A percentile compares a stretch with the other conserved stretches of the same genome.
These are phyloP conservation scores for Mugil cephalus DNA, from an alignment of 2,113 vertebrate genomes.

Conservation along the genomic window DNA sequence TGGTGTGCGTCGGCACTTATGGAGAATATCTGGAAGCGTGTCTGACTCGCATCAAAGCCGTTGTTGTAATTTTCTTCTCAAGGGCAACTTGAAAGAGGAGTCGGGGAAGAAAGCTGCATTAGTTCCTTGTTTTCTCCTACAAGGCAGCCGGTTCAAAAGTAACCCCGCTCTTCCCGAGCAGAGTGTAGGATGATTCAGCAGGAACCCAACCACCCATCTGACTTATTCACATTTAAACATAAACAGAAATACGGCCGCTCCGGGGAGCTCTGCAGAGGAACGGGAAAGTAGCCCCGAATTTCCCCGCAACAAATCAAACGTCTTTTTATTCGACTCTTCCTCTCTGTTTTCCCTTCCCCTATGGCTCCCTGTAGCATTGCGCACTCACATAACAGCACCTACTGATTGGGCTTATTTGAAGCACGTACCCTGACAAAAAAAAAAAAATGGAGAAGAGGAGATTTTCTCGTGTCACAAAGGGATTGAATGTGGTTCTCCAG, in stretches of 20 bases:
- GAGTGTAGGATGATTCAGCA: constrained; percentile 69
- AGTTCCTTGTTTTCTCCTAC: constrained; percentile 56
- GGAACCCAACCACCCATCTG: constrained; percentile 60
- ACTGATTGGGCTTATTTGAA: constrained; percentile 71
- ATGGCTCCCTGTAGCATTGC: constrained; percentile 45
- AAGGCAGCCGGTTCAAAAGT: constrained; percentile 57
- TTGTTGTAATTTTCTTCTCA: constrained; percentile 71
- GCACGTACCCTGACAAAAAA: constrained; percentile 50
- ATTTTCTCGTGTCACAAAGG: constrained; percentile 66
- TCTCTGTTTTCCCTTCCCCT: constrained; percentile 20
- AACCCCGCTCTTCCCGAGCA: constrained; percentile 46
- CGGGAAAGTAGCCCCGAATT: constrained; percentile 62
- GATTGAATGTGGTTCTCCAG: constrained; percentile 70
- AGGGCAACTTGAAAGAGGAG: constrained; percentile 73
- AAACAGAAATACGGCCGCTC: constrained; percentile 65
- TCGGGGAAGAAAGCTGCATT: constrained; percentile 57
- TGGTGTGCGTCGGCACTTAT: constrained; percentile 57
- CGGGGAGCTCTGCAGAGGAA: constrained; percentile 48
- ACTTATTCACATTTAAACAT: constrained; percentile 72
- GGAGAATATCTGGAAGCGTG: constrained; percentile 55
- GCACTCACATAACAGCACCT: constrained; percentile 42
- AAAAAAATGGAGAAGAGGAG: constrained; percentile 54
- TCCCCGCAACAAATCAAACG: constrained; percentile 66
- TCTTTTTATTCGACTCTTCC: constrained; percentile 66
- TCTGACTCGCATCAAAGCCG: constrained; percentile 68